Evolutionary conservation across 2,113 vertebrate species (phyloP).

Genomic region (Dipodomys stephensi): DNA sequence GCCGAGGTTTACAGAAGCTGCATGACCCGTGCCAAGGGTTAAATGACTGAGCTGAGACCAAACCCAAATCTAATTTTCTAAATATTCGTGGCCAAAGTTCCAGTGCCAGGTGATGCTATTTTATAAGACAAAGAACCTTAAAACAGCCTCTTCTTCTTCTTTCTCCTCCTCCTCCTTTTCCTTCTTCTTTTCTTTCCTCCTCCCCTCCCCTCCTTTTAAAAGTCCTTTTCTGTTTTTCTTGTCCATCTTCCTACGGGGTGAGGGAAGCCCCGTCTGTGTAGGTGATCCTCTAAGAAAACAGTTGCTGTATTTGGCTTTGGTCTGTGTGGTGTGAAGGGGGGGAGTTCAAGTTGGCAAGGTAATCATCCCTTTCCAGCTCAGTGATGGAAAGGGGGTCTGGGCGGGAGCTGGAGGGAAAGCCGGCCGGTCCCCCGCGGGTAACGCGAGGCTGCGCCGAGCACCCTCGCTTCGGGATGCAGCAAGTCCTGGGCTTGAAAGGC

Average conservation of each 20-base stretch:
- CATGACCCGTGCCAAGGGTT: background rate
- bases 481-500: constrained; percentile 54
- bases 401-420: background rate
- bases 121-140: background rate
- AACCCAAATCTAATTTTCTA: constrained; percentile 27
- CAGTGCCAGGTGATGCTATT: background rate
- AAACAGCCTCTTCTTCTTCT: background rate
- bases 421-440: background rate
- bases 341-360: background rate
- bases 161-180: too few relatives aligned
- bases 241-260: background rate
- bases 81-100: constrained; percentile 8
- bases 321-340: background rate
- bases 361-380: constrained; percentile 9
- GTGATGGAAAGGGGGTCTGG: background rate
- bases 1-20: background rate
- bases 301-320: background rate
- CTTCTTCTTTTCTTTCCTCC: too few relatives aligned
- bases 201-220: too few relatives aligned
- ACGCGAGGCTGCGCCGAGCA: constrained; percentile 20
- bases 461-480: background rate
- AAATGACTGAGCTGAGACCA: background rate
- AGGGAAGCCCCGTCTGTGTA: background rate
- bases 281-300: background rate
- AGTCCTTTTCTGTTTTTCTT: background rate